Conservation (phyloP, 2,797 vertebrate genomes). For the Sus cebifrons region DNA sequence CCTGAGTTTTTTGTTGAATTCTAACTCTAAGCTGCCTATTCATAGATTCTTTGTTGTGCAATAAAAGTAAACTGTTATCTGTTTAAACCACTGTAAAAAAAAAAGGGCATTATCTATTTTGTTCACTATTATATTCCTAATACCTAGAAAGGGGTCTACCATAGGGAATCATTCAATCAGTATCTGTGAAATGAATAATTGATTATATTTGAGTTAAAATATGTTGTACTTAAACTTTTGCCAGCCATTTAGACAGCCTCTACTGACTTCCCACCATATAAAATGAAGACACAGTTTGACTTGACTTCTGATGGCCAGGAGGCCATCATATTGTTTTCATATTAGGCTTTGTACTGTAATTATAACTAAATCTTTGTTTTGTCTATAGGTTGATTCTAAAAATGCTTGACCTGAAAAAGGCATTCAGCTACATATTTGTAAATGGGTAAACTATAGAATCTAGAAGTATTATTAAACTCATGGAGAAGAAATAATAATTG, state of each 20-base stretch:
- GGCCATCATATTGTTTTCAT: background rate
- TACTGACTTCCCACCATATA: background rate
- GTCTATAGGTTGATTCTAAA: background rate
- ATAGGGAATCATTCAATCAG: background rate
- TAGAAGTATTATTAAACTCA: background rate
- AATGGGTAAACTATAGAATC: background rate
- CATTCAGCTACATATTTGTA: background rate
- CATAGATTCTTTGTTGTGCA: background rate
- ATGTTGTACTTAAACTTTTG: background rate
- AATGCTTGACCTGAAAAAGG: background rate
- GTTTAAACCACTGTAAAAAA: background rate
- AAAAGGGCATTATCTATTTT: background rate
- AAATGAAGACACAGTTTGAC: background rate
- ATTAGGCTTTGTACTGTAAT: background rate
- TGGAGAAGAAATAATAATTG: background rate
- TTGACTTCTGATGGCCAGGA: background rate
- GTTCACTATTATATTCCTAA: background rate
- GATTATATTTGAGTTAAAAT: background rate
- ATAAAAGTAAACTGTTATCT: background rate
- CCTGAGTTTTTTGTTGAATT: background rate
- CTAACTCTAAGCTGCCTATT: background rate
- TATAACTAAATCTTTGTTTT: background rate
- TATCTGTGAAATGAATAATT: constrained; percentile 24
- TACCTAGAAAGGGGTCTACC: background rate
- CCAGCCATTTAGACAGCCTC: background rate